Percentiles rank a stretch among this genome's conserved stretches.
These are phyloP conservation scores for Heliconius sara DNA, from an alignment of 2,888 invertebrate genomes.

Conservation along the genomic window DNA sequence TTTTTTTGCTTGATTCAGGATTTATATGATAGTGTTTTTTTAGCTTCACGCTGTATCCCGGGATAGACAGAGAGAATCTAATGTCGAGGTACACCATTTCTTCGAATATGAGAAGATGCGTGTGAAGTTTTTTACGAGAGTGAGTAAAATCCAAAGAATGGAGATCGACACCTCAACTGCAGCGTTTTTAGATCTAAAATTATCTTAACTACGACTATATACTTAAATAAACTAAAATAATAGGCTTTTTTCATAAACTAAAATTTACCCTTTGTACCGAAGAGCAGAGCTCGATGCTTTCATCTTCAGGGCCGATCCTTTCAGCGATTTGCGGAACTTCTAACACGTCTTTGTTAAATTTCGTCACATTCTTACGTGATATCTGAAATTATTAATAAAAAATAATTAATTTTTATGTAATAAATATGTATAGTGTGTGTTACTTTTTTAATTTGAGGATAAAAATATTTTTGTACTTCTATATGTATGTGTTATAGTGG, in stretches of 20 bases:
- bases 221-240: too few species aligned
- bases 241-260: too few species aligned
- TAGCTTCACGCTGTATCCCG: not conserved
- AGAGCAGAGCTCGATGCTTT: slow-evolving; percentile 72
- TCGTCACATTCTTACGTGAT: slow-evolving; percentile 47
- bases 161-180: too few species aligned
- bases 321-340: slow-evolving; percentile 73
- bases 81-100: not conserved
- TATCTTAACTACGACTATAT: too few species aligned
- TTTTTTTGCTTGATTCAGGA: not conserved
- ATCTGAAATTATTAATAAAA: slow-evolving; percentile 54
- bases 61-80: not conserved
- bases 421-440: not conserved
- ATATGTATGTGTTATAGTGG: not conserved
- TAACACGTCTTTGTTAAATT: slow-evolving; percentile 65
- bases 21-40: not conserved
- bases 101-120: too few species aligned
- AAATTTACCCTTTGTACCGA: slow-evolving; percentile 61
- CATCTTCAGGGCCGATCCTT: slow-evolving; percentile 72
- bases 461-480: not conserved
- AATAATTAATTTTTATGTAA: not conserved
- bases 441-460: not conserved
- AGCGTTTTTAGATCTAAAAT: too few species aligned
- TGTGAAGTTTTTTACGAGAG: too few species aligned
- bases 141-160: not conserved